Evolutionary conservation across 2,888 invertebrate species (phyloP).

Genomic region (Drosophila ustulata): DNA sequence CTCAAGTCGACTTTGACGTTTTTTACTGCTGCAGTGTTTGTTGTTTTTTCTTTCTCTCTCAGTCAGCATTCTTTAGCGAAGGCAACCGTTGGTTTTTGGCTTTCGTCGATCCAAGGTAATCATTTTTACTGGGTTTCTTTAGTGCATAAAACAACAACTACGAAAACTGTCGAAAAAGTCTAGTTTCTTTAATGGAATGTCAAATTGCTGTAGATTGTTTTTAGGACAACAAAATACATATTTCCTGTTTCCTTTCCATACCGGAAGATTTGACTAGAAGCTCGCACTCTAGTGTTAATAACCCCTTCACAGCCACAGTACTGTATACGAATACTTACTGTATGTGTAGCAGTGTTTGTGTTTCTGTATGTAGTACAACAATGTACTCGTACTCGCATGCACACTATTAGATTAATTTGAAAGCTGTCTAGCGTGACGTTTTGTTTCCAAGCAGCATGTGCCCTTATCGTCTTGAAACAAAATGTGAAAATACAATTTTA

Average conservation of each 20-base stretch:
- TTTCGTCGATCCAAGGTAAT: slow-evolving; percentile 68
- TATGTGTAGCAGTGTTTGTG: slow-evolving; percentile 1
- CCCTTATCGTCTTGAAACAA: slow-evolving; percentile 39
- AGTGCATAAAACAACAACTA: slow-evolving; percentile 20
- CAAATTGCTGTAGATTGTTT: slow-evolving; percentile 14
- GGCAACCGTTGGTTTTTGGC: slow-evolving; percentile 57
- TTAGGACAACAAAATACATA: slow-evolving; percentile 24
- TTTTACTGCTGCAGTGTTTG: background rate
- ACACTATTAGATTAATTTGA: slow-evolving; percentile 45
- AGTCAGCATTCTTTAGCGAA: slow-evolving; percentile 77
- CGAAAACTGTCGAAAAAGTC: slow-evolving; percentile 13
- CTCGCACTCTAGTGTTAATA: slow-evolving; percentile 29
- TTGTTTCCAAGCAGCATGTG: slow-evolving; percentile 53
- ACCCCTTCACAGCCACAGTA: slow-evolving; percentile 30
- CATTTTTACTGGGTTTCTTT: slow-evolving; percentile 44
- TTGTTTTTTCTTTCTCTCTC: slow-evolving; percentile 21
- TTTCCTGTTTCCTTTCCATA: slow-evolving; percentile 11
- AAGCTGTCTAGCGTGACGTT: slow-evolving; percentile 38
- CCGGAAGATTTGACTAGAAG: background rate
- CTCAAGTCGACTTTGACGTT: slow-evolving; percentile 43
- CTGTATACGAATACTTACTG: slow-evolving; percentile 1
- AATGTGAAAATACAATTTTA: slow-evolving; percentile 48
- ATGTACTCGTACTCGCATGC: slow-evolving; percentile 10
- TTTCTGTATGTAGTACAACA: slow-evolving; percentile 14
- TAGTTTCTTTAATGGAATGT: slow-evolving; percentile 31